Evolutionary conservation across 2,888 invertebrate genomes (phyloP), one percentile per base, ranked within the genome.

Genomic region (Junonia oenone): DNA sequence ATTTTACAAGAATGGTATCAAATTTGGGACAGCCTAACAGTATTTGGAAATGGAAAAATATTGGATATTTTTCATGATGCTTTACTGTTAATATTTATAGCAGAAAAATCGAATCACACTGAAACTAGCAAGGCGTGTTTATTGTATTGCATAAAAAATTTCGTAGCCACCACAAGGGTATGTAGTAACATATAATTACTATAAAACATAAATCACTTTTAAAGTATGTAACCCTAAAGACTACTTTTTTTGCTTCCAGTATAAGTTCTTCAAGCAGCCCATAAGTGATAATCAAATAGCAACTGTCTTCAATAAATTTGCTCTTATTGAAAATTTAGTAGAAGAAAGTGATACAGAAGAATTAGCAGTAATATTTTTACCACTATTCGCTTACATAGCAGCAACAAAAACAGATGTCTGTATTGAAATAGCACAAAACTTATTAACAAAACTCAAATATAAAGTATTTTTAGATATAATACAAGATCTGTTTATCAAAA

Each of bases 191-290:
- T 13, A 6, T 35, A n/a, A 17, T 38, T 0, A 3, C 2, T 9
- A 4, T 17, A 15, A 9, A 14, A 2, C 11, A 14, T 14, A 14
- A 3, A 22, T 33, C n/a, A 33, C n/a, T 33, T 2, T n/a, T 29
- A 14, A 14, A 17, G 3, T 38, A 38, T 38, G 9, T 15, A 14
- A 37, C 6, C 15, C 14, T 37, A 35, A n/a, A n/a, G n/a, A n/a
- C n/a, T n/a, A n/a, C n/a, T n/a, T n/a, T 59, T 45, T 61, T 51
- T 51, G n/a, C n/a, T 86, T 85, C 51, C 81, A 90, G 89, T 81
- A 78, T 59, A 81, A 84, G 68, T 84, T 73, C 64, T 65, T 88
- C 33, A 72, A 68, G 47, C 77, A 76, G 54, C 80, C 82, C 0
- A 51, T 85, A 4, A 67, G 69, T 6, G 71, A 81, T 45, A 61